Conservation (phyloP, 2,797 vertebrate species). For the Momotus momota region DNA sequence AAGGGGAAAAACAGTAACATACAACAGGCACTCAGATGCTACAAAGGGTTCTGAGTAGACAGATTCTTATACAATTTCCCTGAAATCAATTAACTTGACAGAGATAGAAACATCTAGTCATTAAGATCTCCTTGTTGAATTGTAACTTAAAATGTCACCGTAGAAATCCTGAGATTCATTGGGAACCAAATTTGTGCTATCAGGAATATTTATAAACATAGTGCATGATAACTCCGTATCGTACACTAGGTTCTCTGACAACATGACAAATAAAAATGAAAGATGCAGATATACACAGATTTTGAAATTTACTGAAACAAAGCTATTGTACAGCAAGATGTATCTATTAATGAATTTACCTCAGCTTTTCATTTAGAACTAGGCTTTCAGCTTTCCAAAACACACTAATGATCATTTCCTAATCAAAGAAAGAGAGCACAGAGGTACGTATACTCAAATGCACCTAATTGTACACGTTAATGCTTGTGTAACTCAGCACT, state of each 20-base stretch:
- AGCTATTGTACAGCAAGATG: neutral
- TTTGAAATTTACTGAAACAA: conserved; percentile 13
- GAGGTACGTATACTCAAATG: neutral
- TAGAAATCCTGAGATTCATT: neutral
- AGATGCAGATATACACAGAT: conserved; percentile 28
- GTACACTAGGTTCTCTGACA: conserved; percentile 55
- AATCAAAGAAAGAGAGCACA: neutral
- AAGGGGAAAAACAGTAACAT: neutral
- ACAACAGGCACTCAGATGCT: neutral
- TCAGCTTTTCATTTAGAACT: neutral
- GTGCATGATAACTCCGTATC: conserved; percentile 41
- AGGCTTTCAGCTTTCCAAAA: neutral
- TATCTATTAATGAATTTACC: neutral
- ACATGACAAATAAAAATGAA: conserved; percentile 60
- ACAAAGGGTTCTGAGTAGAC: neutral
- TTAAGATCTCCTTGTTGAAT: neutral
- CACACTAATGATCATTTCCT: neutral
- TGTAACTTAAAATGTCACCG: neutral
- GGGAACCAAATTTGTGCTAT: neutral
- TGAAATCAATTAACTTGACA: neutral
- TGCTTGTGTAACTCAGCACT: neutral
- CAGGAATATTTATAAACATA: neutral
- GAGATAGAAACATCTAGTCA: neutral
- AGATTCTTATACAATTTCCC: neutral
- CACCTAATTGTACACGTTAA: neutral